Evolutionary conservation across 2,888 invertebrate species (phyloP), one percentile per base, ranked within the genome.

Genomic region (Lathronympha strigana): DNA sequence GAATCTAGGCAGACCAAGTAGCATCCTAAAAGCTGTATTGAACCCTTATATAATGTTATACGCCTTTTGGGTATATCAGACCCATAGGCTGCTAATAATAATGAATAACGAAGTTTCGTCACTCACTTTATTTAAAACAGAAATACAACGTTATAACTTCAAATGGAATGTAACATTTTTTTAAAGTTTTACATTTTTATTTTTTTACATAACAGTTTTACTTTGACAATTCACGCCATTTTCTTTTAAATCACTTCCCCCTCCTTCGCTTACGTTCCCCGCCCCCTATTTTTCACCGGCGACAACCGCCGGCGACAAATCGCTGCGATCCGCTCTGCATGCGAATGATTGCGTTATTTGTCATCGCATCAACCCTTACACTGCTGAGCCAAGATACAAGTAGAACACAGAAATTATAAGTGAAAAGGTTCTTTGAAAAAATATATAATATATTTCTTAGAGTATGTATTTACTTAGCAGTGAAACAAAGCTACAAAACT

Each of bases 311-410:
- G 17, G 17, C 45, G 45, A 45, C 45, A 45, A 21, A 45, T 45
- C 19, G 45, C 11, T 21, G 17, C 45, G 45, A 45, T 45, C 45
- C 45, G 45, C 45, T 45, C 45, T 45, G 45, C 45, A 45, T 45
- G 45, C 45, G 45, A 45, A 45, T 21, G 45, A 45, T 45, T 45
- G 45, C 45, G 21, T 13, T 45, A 45, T 45, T 21, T 45, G 21
- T 45, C 45, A 45, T 45, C 45, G 21, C 21, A 19, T 21, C 45
- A 45, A 45, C 45, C 21, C 45, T 21, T 21, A 13, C 45, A 21
- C 45, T 45, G 45, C 19, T 13, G 4, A 19, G 4, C 13, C 11
- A 13, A 13, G 45, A 17, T 17, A 17, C 8, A n/a, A 1, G 4
- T 15, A 38, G 36, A 36, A 9, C n/a, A n/a, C n/a, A 13, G 13